Evolutionary conservation across 2,113 vertebrate genomes (phyloP), one percentile per base, ranked within the genome.

Genomic region (Myocastor coypus): DNA sequence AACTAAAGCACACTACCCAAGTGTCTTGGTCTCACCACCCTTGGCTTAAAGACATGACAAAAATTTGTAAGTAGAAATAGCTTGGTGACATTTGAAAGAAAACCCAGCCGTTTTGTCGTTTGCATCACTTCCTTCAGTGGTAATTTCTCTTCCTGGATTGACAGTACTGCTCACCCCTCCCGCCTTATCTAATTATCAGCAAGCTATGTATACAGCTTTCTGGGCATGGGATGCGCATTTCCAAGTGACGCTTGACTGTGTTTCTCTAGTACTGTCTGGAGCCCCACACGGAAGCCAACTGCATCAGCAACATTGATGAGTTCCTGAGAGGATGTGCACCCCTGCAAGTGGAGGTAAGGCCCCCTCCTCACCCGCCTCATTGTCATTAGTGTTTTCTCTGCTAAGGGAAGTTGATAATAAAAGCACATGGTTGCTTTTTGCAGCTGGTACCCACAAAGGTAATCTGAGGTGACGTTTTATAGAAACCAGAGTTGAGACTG

Each of bases 311-410:
- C 93, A 99, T 99, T 96, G 98, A 97, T 90, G 99, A 99, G 97
- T 99, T 99, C 98, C 97, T 99, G 89, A 99, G 98, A 98, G 99
- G 99, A 98, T 99, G 99, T 34, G 61, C 97, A 0, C 77, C 98
- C 59, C 98, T 99, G 94, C 99, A 99, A 98, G 99, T 99, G 87
- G 99, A 99, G 99, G 99, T 99, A 98, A 99, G 99, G 95, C 89
- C 64, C 64, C 37, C 46, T 0, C 61, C 71, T 95, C 34, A 64
- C 19, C 80, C 97, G 90, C 22, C 84, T 68, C 20, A 0, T 32
- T 55, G n/a, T 55, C 30, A 63, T 68, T 52, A 30, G 32, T n/a
- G 82, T 92, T 83, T 77, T 30, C 63, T 91, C 50, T 84, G 75
- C 1, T 85, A 77, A 77, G 17, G 37, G 88, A 73, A 40, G 78